Evolutionary conservation across 2,797 vertebrate genomes (phyloP).

Genomic region (Lacerta agilis): DNA sequence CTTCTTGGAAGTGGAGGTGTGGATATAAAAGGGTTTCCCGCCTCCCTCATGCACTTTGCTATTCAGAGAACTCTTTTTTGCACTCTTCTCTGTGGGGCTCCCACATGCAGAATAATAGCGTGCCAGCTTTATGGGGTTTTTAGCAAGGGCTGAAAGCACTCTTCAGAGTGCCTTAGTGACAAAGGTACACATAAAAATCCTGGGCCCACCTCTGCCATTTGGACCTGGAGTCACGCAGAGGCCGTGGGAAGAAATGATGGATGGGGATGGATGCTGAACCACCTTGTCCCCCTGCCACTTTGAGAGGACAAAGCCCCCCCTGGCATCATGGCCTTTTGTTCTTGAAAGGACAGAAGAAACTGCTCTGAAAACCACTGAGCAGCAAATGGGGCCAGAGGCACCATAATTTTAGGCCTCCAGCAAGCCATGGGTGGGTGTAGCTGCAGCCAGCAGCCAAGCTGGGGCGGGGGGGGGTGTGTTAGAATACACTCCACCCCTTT

Average conservation of each 20-base stretch:
- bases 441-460: not conserved
- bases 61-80: constrained; percentile 8
- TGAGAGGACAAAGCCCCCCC: constrained; percentile 46
- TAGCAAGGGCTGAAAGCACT: constrained; percentile 18
- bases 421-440: not conserved
- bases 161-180: constrained; percentile 24
- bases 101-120: constrained; percentile 20
- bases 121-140: constrained; percentile 35
- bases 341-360: constrained; percentile 36
- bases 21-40: not conserved
- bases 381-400: not conserved
- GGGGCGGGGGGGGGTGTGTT: not conserved
- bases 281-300: not conserved
- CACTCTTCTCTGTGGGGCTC: constrained; percentile 32
- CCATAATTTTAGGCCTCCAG: not conserved
- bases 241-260: rapidly evolving
- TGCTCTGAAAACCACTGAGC: not conserved
- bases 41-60: not conserved
- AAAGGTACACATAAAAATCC: not conserved
- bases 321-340: not conserved
- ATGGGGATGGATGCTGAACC: rapidly evolving
- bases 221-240: rapidly evolving
- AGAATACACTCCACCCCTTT: not conserved
- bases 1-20: not conserved
- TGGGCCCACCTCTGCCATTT: not conserved